phyloP scores from a whole-genome alignment of 2,113 vertebrate species.

The Mirounga angustirostris region DNA sequence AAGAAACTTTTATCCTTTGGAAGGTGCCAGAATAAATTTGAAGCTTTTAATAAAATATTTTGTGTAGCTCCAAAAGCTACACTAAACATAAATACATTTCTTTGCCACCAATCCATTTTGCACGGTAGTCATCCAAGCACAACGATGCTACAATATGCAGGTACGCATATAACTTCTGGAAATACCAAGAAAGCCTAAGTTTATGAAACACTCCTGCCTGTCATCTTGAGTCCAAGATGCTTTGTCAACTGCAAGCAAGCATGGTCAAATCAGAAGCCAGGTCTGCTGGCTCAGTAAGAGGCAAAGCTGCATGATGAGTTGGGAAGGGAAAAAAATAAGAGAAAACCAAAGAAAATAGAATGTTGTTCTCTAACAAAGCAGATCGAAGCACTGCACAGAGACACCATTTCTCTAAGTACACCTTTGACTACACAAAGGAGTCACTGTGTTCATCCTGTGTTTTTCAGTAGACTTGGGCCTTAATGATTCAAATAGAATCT shows the following conservation, averaged over 20 bases:
- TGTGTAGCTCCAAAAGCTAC: constrained; percentile 33
- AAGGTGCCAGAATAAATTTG: constrained; percentile 53
- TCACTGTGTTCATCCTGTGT: not conserved
- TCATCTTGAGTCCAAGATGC: not conserved
- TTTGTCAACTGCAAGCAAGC: not conserved
- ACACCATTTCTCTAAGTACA: not conserved
- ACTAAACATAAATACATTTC: constrained; percentile 10
- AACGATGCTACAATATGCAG: not conserved
- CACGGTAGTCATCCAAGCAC: not conserved
- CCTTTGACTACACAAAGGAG: not conserved
- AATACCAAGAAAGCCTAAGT: not conserved
- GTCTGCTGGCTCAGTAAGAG: not conserved
- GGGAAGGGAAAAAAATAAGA: not conserved
- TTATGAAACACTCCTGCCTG: not conserved
- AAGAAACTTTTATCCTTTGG: not conserved
- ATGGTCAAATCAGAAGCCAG: not conserved
- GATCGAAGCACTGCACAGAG: not conserved
- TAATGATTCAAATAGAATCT: not conserved
- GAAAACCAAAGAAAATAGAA: not conserved
- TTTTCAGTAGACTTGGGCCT: not conserved
- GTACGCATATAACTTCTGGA: not conserved
- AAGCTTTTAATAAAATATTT: constrained; percentile 62
- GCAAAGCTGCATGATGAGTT: not conserved
- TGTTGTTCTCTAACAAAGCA: not conserved
- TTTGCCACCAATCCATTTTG: constrained; percentile 10